Percentiles rank a stretch among this genome's conserved stretches.
Conservation (phyloP, 2,888 invertebrate species). For the Eilema depressum region DNA sequence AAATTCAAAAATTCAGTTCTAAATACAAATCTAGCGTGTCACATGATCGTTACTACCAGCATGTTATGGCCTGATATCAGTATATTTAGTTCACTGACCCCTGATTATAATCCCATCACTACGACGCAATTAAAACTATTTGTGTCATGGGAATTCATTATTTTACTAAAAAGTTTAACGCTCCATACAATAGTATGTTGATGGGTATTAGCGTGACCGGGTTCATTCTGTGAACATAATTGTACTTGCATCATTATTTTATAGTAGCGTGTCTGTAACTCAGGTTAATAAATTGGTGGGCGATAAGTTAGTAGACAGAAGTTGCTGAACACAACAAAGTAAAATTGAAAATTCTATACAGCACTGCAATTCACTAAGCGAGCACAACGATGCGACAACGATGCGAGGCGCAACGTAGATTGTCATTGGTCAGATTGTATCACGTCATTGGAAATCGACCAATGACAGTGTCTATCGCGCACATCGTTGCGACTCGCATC, state of each 20-base stretch:
- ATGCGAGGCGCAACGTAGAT: no score
- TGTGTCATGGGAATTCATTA: conserved; percentile 27
- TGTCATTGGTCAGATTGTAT: no score
- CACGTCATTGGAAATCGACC: no score
- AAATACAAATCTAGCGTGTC: conserved; percentile 37
- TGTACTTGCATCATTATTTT: not conserved
- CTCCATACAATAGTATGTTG: not conserved
- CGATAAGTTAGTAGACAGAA: no score
- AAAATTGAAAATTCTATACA: no score
- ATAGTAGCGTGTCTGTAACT: not conserved
- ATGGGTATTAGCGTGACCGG: not conserved
- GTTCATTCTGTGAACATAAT: not conserved
- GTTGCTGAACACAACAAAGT: no score
- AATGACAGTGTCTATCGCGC: no score
- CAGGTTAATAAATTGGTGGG: not conserved
- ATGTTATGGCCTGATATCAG: conserved; percentile 22
- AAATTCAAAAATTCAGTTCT: conserved; percentile 35
- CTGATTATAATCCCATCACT: conserved; percentile 27
- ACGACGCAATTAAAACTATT: conserved; percentile 3
- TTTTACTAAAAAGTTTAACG: conserved; percentile 3
- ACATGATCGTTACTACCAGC: conserved; percentile 23
- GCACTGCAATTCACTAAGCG: no score
- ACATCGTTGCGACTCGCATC: no score
- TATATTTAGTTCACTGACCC: conserved; percentile 23
- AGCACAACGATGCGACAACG: no score